phyloP scores from a whole-genome alignment of 1,140 invertebrate genomes.

The Harpegnathos saltator region DNA sequence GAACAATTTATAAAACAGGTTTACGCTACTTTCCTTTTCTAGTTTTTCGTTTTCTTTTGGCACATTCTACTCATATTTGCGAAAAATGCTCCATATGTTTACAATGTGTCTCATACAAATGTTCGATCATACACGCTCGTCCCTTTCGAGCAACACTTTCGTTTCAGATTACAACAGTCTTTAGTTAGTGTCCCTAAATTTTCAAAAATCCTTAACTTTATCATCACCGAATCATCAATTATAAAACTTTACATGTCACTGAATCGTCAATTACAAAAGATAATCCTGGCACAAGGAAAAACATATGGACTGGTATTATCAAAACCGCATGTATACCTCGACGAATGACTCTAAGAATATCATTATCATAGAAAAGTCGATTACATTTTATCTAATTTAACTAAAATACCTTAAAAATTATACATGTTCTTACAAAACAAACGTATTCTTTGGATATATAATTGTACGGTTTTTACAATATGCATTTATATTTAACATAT shows the following conservation, averaged over 20 bases:
- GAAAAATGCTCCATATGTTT: slow-evolving; percentile 11
- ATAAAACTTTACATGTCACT: slow-evolving; percentile 4
- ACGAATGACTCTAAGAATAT: slow-evolving; percentile 17
- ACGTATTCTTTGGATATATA: slow-evolving; percentile 44
- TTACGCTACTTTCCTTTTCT: slow-evolving; percentile 6
- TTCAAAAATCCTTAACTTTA: slow-evolving; percentile 21
- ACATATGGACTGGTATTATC: slow-evolving; percentile 5
- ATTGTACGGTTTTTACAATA: slow-evolving; percentile 6
- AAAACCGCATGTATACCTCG: not conserved
- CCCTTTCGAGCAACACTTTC: slow-evolving; percentile 28
- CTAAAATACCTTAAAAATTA: slow-evolving; percentile 34
- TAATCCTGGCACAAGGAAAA: slow-evolving; percentile 35
- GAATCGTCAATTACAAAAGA: slow-evolving; percentile 12
- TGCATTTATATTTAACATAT: slow-evolving; percentile 16
- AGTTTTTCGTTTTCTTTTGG: slow-evolving; percentile 35
- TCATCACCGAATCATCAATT: slow-evolving; percentile 16
- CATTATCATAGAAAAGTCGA: not conserved
- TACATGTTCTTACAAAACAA: slow-evolving; percentile 14
- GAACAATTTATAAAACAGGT: slow-evolving; percentile 28
- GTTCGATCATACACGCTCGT: slow-evolving; percentile 19
- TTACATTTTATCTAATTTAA: slow-evolving; percentile 31
- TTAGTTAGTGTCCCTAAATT: slow-evolving; percentile 29
- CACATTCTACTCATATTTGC: slow-evolving; percentile 41
- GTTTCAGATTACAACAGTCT: slow-evolving; percentile 33
- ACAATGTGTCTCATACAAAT: slow-evolving; percentile 5